Evolutionary conservation across 2,113 vertebrate species (phyloP).

Genomic region (Cygnus atratus): DNA sequence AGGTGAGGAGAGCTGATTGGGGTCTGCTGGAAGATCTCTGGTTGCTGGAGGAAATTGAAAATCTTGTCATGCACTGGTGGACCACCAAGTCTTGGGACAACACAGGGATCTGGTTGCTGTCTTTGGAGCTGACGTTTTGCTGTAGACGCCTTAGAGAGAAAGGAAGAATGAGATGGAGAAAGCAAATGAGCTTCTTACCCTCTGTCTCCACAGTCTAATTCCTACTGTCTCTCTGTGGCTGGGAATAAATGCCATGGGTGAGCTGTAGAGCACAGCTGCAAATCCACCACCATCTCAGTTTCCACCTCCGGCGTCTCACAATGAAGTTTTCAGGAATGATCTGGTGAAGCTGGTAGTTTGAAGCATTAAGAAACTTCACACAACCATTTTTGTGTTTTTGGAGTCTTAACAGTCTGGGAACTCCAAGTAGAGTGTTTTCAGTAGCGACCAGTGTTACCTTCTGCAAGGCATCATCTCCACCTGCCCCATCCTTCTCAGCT

Average conservation of each 20-base stretch:
- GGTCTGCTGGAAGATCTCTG: background rate
- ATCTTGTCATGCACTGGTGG: background rate
- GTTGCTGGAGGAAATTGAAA: background rate
- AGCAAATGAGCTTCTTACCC: background rate
- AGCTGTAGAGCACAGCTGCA: background rate
- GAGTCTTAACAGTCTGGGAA: background rate
- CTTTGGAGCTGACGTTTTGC: background rate
- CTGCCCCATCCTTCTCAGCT: background rate
- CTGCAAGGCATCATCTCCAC: rapidly evolving
- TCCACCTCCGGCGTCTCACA: background rate
- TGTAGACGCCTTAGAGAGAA: background rate
- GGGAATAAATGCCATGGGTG: background rate
- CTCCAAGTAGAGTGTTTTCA: background rate
- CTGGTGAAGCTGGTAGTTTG: background rate
- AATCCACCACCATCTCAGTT: background rate
- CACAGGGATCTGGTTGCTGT: background rate
- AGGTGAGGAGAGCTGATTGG: background rate
- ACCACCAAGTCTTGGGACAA: background rate
- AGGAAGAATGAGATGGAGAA: background rate
- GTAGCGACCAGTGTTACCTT: background rate
- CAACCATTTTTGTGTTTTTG: background rate
- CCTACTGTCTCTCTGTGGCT: background rate
- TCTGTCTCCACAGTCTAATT: background rate
- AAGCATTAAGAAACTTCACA: background rate
- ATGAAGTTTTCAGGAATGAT: background rate